These are phyloP conservation scores for Nemopilema nomurai DNA, from an alignment of 30 jellyfish, hydroid and myxozoan genomes.

Conservation along the genomic window DNA sequence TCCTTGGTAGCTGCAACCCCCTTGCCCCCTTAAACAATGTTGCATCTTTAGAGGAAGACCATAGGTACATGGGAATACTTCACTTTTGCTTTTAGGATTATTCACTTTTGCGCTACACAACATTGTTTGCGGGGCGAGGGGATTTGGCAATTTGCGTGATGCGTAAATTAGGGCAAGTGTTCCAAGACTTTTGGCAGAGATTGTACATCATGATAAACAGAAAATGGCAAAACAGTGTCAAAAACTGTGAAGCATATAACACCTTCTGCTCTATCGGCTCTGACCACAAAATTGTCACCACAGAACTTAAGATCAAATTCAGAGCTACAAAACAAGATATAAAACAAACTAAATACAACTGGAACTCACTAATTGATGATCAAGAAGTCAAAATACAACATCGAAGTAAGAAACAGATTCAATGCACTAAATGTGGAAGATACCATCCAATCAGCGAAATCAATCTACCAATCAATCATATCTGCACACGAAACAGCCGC, in stretches of 20 bases:
- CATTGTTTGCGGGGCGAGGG: too few relatives aligned
- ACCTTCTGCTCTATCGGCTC: slow-evolving; percentile 43
- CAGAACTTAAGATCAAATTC: slow-evolving; percentile 15
- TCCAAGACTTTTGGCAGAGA: too few relatives aligned
- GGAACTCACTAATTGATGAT: neutral
- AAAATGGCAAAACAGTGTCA: slow-evolving; percentile 15
- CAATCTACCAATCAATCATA: neutral
- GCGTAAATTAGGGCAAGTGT: too few relatives aligned
- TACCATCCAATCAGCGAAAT: neutral
- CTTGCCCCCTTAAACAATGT: too few relatives aligned
- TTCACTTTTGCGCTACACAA: too few relatives aligned
- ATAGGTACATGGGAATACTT: too few relatives aligned
- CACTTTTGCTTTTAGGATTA: too few relatives aligned
- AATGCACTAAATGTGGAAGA: neutral
- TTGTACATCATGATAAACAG: slow-evolving; percentile 12
- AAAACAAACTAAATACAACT: neutral
- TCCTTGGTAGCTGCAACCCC: too few relatives aligned
- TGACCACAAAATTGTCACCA: slow-evolving; percentile 33
- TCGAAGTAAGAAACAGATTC: neutral
- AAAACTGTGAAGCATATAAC: neutral
- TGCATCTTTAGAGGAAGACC: too few relatives aligned
- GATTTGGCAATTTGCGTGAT: too few relatives aligned
- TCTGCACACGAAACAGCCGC: neutral
- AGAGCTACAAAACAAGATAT: neutral
- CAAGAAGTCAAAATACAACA: neutral